Conservation (phyloP, 2,113 vertebrate species). For the Oreochromis aureus region DNA sequence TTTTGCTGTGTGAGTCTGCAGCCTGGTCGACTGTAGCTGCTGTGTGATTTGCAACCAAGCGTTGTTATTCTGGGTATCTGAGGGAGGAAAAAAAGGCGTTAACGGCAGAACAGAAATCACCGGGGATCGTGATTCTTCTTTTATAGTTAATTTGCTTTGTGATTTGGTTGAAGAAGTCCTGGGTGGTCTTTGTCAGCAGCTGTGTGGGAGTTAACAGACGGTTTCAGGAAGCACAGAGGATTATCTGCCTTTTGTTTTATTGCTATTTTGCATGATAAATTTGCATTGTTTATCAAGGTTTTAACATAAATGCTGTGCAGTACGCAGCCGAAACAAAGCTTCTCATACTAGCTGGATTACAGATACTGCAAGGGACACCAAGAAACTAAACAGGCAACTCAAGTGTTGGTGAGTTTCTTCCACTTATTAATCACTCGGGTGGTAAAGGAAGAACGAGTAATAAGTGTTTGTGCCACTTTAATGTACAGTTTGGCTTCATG, state of each 20-base stretch:
- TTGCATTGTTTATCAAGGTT: not conserved
- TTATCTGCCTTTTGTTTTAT: constrained; percentile 18
- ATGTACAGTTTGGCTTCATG: not conserved
- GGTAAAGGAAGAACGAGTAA: not conserved
- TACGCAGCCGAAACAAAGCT: not conserved
- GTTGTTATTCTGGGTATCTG: not conserved
- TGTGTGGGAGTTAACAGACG: constrained; percentile 40
- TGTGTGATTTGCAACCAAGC: not conserved
- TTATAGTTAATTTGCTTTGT: constrained; percentile 44
- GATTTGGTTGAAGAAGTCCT: constrained; percentile 29
- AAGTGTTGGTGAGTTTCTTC: not conserved
- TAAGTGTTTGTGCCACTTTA: not conserved
- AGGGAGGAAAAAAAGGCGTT: not conserved
- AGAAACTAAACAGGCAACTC: not conserved
- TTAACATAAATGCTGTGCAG: not conserved
- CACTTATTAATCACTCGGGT: not conserved
- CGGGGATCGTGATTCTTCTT: constrained; percentile 9
- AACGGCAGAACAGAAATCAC: not conserved
- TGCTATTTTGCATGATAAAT: constrained; percentile 6
- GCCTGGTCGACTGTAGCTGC: not conserved
- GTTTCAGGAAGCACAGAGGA: not conserved
- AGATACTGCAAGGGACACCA: not conserved
- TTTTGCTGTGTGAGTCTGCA: not conserved
- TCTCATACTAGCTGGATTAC: not conserved
- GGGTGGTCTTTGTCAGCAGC: constrained; percentile 38